Evolutionary conservation across 2,113 vertebrate species (phyloP), one percentile per base, ranked within the genome.

Genomic region (Pygoscelis antarcticus): DNA sequence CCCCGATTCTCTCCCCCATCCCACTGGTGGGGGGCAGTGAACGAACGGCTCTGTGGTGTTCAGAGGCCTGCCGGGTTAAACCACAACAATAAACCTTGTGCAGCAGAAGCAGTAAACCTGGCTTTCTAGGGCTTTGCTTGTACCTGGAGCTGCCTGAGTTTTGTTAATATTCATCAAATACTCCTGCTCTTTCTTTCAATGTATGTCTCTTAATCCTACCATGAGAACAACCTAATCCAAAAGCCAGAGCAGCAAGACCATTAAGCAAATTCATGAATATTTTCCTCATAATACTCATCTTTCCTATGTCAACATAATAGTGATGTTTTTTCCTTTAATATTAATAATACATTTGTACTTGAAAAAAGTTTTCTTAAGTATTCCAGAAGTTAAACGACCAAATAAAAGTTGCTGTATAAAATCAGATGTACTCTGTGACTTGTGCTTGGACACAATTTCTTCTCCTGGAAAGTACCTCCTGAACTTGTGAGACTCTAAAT

Each of bases 201-300:
- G 54, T 30, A 7, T 74, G 64, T 42, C 70, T 80, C 94, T 91
- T 95, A 97, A 95, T 97, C 91, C 84, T 58, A 83, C 87, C 83
- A 71, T 22, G 75, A 95, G 84, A 91, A 65, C 68, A 92, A 83
- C 44, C 36, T 57, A 87, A 96, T 87, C 81, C 91, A 85, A 84
- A 86, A 87, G 16, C 25, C 0, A 0, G n/a, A 91, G 58, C 74
- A 76, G 81, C 80, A 87, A 60, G 46, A 36, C 84, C 84, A 83
- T 87, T 91, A 80, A 96, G 29, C 78, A 95, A 91, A 97, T 93
- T 95, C 91, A 95, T 95, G 87, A 97, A 97, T 94, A 66, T 72
- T 84, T 89, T 65, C 72, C 66, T 89, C 71, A 77, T 80, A 88
- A 93, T 66, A 34, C 16, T 89, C 62, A 77, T 88, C 81, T 85